Evolutionary conservation across 2,797 vertebrate species (phyloP), one percentile per base, ranked within the genome.

Genomic region (Urophycis tenuis): DNA sequence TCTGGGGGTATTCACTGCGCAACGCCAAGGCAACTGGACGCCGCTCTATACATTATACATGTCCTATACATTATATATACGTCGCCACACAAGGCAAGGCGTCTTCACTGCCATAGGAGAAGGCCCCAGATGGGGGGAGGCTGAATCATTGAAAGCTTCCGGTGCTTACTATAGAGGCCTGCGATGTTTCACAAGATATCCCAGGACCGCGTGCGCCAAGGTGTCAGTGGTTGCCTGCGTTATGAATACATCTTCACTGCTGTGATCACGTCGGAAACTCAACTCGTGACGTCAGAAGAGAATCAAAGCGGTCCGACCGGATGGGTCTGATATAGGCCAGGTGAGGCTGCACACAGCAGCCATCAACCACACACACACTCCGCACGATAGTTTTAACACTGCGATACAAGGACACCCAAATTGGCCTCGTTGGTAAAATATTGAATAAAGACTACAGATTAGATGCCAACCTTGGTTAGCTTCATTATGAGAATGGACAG

Each of bases 31-130:
- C 81, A 89, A 92, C 86, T 75, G 87, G 80, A 90, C 73, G 77
- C 89, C 81, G 19, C 1, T 90, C 87, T 84, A 90, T 92, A 83
- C 82, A 92, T 92, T 92, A 92, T 92, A 90, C 85, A 92, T 91
- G 81, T 74, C 82, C 82, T 85, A 90, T 92, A 86, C 84, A 92
- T 92, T 91, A 91, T 91, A 91, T 81, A 92, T 81, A 92, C 91
- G 88, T 72, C 82, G 87, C 81, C 86, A 84, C 87, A 88, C 81
- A 81, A 90, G 87, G 87, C 87, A 81, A 85, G n/a, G 84, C 85
- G 75, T 84, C 88, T 87, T 85, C 86, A 75, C 83, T 78, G 86
- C 25, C 31, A 85, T 74, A 84, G 82, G 71, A 79, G 82, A 79
- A 39, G 72, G 81, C 25, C 81, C 83, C 29, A 8, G 30, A 19